Conservation (phyloP, 2,888 invertebrate genomes). For the Fragum fragum region DNA sequence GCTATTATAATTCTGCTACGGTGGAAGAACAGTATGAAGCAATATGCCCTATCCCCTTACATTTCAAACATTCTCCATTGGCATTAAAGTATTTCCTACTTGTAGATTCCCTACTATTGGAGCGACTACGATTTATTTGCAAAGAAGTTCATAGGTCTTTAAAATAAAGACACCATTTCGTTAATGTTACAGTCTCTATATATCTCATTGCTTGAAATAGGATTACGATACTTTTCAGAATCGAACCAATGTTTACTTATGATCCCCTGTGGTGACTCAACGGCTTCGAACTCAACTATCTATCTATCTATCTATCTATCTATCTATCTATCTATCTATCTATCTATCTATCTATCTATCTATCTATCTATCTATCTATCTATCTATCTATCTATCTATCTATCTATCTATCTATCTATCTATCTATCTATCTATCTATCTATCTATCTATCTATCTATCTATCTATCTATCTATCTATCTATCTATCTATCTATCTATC, state of each 20-base stretch:
- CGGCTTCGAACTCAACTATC: slow-evolving; percentile 48
- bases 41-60: slow-evolving; percentile 33
- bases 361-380: too few relatives aligned
- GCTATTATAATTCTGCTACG: slow-evolving; percentile 27
- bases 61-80: slow-evolving; percentile 33
- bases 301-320: too few relatives aligned
- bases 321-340: too few relatives aligned
- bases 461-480: too few relatives aligned
- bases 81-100: background rate
- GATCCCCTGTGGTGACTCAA: slow-evolving; percentile 32
- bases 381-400: too few relatives aligned
- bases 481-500: too few relatives aligned
- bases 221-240: background rate
- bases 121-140: slow-evolving; percentile 11
- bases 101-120: background rate
- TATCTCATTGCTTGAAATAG: background rate
- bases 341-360: too few relatives aligned
- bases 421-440: too few relatives aligned
- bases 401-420: too few relatives aligned
- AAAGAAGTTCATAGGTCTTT: slow-evolving; percentile 17
- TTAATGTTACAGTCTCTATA: slow-evolving; percentile 8
- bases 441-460: too few relatives aligned
- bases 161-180: slow-evolving; percentile 13
- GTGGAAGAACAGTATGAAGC: slow-evolving; percentile 15
- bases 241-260: slow-evolving; percentile 39